Conservation (phyloP, 1,140 invertebrate species). For the Littorina saxatilis region DNA sequence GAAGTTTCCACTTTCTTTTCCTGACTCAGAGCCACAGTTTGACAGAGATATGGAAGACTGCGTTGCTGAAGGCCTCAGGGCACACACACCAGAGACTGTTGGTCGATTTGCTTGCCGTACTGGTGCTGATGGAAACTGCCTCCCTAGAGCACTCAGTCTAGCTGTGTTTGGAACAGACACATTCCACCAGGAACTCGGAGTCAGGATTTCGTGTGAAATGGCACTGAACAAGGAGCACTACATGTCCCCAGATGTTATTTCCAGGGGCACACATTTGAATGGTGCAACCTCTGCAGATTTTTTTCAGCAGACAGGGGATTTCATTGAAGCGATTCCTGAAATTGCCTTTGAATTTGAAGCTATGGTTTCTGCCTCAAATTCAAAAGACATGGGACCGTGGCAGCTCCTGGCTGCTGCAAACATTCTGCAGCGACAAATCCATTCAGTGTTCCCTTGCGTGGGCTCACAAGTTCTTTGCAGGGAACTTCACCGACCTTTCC, state of each 20-base stretch:
- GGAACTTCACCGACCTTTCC: neutral
- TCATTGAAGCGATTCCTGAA: neutral
- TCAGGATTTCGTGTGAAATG: neutral
- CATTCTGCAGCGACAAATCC: neutral
- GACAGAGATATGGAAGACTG: neutral
- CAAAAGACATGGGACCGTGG: neutral
- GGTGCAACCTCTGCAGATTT: neutral
- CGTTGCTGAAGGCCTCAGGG: no score
- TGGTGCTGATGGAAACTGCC: slow-evolving; percentile 6
- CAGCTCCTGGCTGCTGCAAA: neutral
- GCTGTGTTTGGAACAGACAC: neutral
- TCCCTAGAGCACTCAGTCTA: neutral
- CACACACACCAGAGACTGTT: no score
- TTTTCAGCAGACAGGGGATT: neutral
- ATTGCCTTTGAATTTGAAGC: neutral
- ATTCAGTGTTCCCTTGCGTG: neutral
- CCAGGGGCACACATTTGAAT: neutral
- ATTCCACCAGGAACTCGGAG: neutral
- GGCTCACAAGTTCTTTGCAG: neutral
- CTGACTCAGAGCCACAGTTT: neutral
- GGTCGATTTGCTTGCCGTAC: neutral
- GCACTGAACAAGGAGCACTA: neutral
- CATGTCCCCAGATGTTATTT: neutral
- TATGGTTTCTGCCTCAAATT: neutral
- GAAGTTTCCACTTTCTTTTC: no score